Percentiles rank a stretch among this genome's conserved stretches.
Evolutionary conservation across 2,113 vertebrate genomes (phyloP).

Genomic region (Bubo scandiacus): DNA sequence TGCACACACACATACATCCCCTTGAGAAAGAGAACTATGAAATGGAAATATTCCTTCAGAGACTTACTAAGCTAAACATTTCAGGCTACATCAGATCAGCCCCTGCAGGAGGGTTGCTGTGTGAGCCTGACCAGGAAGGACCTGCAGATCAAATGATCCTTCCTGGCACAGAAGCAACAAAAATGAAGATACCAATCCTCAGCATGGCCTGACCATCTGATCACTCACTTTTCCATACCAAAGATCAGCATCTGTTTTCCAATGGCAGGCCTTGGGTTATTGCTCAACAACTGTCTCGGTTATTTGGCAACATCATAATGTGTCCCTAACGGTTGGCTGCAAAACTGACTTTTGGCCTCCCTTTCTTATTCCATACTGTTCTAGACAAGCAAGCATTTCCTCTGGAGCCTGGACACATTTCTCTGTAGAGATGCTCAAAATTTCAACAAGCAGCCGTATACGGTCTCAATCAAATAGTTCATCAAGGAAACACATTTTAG

Average conservation of each 20-base stretch:
- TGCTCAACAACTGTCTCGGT: not conserved
- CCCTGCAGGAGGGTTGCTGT: not conserved
- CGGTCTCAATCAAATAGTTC: not conserved
- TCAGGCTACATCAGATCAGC: not conserved
- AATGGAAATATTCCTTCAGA: not conserved
- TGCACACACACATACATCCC: accelerated
- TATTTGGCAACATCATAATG: not conserved
- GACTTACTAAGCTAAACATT: not conserved
- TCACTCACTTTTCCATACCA: not conserved
- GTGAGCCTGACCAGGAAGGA: not conserved
- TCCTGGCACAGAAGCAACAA: not conserved
- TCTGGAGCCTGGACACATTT: not conserved
- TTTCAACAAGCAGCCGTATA: not conserved
- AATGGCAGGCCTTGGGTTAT: not conserved
- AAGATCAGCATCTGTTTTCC: not conserved
- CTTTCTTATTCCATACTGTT: not conserved
- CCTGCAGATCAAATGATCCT: not conserved
- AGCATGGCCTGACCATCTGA: not conserved
- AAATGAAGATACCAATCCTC: not conserved
- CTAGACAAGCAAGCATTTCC: slow-evolving; percentile 7
- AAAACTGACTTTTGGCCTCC: not conserved
- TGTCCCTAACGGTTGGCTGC: not conserved
- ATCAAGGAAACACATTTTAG: not conserved
- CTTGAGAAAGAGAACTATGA: not conserved
- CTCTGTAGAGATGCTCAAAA: not conserved